Conservation (phyloP, 2,888 invertebrate species). For the Gari tellinella region DNA sequence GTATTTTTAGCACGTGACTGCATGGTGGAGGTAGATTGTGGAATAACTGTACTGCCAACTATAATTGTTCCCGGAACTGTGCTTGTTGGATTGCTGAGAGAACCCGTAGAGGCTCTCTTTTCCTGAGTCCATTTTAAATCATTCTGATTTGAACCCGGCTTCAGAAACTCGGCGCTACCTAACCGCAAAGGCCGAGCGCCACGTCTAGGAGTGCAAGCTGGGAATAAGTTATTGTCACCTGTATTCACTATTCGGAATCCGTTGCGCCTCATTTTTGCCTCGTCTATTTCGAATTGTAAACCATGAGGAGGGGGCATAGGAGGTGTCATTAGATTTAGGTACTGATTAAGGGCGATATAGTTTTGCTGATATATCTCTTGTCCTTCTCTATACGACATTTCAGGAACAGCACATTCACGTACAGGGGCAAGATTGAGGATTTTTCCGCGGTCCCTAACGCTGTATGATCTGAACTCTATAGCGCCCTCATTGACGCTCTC, state of each 20-base stretch:
- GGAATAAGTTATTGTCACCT: slow-evolving; percentile 29
- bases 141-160: slow-evolving; percentile 40
- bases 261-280: slow-evolving; percentile 22
- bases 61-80: slow-evolving; percentile 43
- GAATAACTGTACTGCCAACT: slow-evolving; percentile 46
- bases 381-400: slow-evolving; percentile 33
- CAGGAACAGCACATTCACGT: slow-evolving; percentile 42
- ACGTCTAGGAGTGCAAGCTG: slow-evolving; percentile 34
- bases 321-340: slow-evolving; percentile 53
- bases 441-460: slow-evolving; percentile 56
- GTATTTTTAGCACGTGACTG: slow-evolving; percentile 25
- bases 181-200: slow-evolving; percentile 41
- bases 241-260: slow-evolving; percentile 14
- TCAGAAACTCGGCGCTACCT: slow-evolving; percentile 58
- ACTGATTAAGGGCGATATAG: slow-evolving; percentile 43
- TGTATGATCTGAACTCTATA: slow-evolving; percentile 18
- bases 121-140: slow-evolving; percentile 31
- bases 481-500: slow-evolving; percentile 37
- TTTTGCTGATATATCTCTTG: slow-evolving; percentile 39
- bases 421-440: slow-evolving; percentile 56
- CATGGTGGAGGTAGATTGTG: slow-evolving; percentile 17
- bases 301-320: slow-evolving; percentile 31
- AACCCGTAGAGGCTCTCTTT: slow-evolving; percentile 18
- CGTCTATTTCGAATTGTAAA: slow-evolving; percentile 43
- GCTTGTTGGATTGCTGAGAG: slow-evolving; percentile 6